Evolutionary conservation across 2,888 invertebrate species (phyloP).

Genomic region (Harpagoxenus sublaevis): DNA sequence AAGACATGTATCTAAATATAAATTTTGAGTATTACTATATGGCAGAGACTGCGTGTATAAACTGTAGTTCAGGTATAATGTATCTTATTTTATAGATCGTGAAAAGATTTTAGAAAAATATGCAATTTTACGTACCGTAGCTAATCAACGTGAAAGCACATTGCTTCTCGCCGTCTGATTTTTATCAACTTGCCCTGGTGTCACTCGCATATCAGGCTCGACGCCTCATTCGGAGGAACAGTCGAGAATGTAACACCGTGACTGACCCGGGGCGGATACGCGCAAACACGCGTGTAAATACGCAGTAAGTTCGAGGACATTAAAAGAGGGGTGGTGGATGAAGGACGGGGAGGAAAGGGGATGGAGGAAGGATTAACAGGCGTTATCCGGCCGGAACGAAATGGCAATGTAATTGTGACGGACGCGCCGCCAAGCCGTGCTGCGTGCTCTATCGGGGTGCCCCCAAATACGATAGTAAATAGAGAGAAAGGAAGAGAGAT

Average conservation of each 20-base stretch:
- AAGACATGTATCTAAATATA: background rate
- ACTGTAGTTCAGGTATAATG: background rate
- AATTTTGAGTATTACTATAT: background rate
- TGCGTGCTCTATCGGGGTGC: constrained; percentile 14
- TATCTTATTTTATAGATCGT: background rate
- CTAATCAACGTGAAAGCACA: background rate
- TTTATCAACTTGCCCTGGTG: background rate
- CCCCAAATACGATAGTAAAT: constrained; percentile 29
- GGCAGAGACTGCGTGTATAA: background rate
- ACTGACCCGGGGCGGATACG: background rate
- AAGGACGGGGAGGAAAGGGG: background rate
- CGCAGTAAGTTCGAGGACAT: constrained; percentile 36
- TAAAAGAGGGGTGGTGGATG: background rate
- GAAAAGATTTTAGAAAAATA: background rate
- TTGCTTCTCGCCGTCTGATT: background rate
- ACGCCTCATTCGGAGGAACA: background rate
- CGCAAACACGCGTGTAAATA: constrained; percentile 10
- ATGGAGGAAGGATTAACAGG: constrained; percentile 45
- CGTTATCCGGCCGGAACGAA: constrained; percentile 40
- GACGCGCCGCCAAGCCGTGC: constrained; percentile 34
- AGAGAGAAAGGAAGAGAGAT: constrained; percentile 31
- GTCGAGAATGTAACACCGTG: constrained; percentile 10
- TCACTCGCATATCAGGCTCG: background rate
- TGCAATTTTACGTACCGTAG: background rate
- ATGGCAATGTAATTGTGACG: constrained; percentile 66